These are phyloP conservation scores for Edolisoma coerulescens DNA, from an alignment of 2,113 vertebrate species.

Conservation along the genomic window DNA sequence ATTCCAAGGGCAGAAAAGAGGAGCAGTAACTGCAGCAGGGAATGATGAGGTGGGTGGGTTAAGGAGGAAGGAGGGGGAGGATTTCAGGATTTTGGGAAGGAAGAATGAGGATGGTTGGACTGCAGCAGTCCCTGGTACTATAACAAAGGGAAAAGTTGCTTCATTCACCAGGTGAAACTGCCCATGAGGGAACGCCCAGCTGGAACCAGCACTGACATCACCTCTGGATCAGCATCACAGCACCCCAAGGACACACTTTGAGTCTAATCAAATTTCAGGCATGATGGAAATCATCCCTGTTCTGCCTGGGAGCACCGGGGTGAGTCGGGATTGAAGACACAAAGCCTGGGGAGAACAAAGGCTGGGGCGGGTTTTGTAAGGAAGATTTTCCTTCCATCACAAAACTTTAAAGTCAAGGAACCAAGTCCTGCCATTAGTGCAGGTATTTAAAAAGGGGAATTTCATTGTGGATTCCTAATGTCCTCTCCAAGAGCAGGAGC, in stretches of 20 bases:
- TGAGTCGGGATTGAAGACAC: background rate
- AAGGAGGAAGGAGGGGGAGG: background rate
- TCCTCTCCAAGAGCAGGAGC: background rate
- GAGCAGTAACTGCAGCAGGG: background rate
- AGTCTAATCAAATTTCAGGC: background rate
- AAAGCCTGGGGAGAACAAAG: background rate
- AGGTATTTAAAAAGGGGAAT: background rate
- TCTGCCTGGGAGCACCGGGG: accelerated
- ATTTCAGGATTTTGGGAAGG: background rate
- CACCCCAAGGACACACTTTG: background rate
- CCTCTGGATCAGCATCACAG: background rate
- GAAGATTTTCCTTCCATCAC: background rate
- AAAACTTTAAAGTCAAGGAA: background rate
- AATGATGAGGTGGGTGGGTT: background rate
- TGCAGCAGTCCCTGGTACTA: background rate
- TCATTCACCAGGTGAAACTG: background rate
- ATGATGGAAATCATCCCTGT: background rate
- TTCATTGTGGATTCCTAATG: background rate
- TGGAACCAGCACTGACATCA: background rate
- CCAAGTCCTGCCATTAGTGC: background rate
- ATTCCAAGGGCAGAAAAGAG: background rate
- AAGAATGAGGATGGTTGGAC: background rate
- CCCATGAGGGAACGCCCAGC: background rate
- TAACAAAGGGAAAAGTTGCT: background rate
- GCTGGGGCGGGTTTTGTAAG: background rate